Base-by-base conservation (phyloP, 2,113 vertebrate species). In the Terrapene triunguis region DNA sequence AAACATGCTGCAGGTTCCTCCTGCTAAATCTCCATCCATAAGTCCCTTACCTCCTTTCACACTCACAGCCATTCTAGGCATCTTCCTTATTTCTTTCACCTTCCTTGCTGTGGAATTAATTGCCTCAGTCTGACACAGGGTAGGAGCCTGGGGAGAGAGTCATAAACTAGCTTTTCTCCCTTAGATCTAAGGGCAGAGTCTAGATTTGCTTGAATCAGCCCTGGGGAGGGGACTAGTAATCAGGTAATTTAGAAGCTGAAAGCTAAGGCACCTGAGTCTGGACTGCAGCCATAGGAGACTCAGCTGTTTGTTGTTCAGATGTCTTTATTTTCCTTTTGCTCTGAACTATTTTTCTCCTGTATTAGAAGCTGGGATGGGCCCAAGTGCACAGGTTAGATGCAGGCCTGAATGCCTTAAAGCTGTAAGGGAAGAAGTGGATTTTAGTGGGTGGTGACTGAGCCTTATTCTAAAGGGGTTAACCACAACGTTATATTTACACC, bases 151-250 rank as follows among this genome's bases (percentile, higher is more conserved):
- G 35, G 35, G 62, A 19, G 17, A 21, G 8, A n/a, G 35, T 62
- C 27, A 69, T 19, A 69, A 69, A n/a, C 62, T 9, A 35, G 32
- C 32, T 35, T 38, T 72, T 72, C 8, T 72, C 17, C 9, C n/a
- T 72, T 22, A 72, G 65, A 38, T 72, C 19, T 72, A 38, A 8
- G n/a, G n/a, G 42, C 22, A 29, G 4, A 51, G 4, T 2, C 8
- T 12, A 2, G 10, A 2, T 1, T 1, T 42, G 9, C 2, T n/a
- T 76, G 8, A 2, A 2, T 13, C 3, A 1, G 19, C 1, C 11
- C 44, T 54, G 69, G 62, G 82, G 38, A 90, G 27, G 13, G 74
- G 29, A 3, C 24, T 76, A 38, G 42, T 13, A 76, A n/a, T 55
- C 1, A 80, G 48, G 35, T 22, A 38, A 72, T 38, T 69, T 10